These are phyloP conservation scores for Eretmochelys imbricata DNA, from an alignment of 2,113 vertebrate genomes.

Conservation along the genomic window DNA sequence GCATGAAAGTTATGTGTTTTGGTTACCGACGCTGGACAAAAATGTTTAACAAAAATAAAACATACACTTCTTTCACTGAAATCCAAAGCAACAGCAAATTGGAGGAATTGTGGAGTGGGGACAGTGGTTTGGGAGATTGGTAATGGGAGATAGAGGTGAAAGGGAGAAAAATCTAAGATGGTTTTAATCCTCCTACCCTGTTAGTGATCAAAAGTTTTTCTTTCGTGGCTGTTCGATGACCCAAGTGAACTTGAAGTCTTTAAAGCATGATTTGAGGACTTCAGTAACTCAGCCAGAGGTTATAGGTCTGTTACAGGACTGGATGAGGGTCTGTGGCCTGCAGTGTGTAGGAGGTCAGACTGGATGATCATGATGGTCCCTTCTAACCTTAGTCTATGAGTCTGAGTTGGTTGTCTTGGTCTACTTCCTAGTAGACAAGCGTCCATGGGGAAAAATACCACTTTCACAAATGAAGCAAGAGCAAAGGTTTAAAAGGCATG, in stretches of 20 bases:
- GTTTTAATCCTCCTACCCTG: not conserved
- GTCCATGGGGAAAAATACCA: accelerated
- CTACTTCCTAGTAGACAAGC: not conserved
- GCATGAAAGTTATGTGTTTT: not conserved
- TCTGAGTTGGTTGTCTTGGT: not conserved
- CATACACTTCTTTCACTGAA: not conserved
- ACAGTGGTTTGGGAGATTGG: not conserved
- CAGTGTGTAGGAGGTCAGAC: too few relatives aligned
- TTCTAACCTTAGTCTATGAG: not conserved
- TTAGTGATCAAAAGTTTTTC: not conserved
- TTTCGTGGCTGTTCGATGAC: not conserved
- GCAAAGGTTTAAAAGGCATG: not conserved
- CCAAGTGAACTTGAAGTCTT: not conserved
- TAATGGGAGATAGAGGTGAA: not conserved
- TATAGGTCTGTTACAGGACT: too few relatives aligned
- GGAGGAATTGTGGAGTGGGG: not conserved
- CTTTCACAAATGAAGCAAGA: not conserved
- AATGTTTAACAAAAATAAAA: not conserved
- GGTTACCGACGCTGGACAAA: not conserved
- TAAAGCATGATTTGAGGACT: too few relatives aligned
- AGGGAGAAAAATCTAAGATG: not conserved
- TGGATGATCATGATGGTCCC: not conserved
- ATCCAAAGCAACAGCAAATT: not conserved
- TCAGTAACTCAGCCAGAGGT: too few relatives aligned
- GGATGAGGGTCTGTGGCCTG: too few relatives aligned